Percentiles rank a stretch among this genome's conserved stretches.
Conservation (phyloP, 2,888 invertebrate species). For the Zaprionus obscuricornis region DNA sequence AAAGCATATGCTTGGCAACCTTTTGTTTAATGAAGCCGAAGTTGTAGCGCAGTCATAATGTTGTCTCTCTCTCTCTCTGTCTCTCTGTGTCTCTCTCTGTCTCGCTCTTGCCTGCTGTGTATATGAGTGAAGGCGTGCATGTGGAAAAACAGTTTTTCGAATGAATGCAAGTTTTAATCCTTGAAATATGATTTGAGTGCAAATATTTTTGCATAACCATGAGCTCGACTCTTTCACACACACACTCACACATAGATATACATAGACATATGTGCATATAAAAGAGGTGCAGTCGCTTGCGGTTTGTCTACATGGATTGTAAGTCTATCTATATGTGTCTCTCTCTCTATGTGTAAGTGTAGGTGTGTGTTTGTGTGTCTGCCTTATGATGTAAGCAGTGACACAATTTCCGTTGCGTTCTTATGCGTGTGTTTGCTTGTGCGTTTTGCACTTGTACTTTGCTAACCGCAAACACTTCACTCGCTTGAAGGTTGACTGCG, state of each 20-base stretch:
- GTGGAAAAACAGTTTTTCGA: conserved; percentile 74
- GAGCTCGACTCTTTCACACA: conserved; percentile 57
- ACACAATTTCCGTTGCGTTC: conserved; percentile 57
- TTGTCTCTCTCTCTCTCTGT: neutral
- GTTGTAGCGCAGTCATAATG: conserved; percentile 47
- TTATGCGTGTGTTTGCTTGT: conserved; percentile 35
- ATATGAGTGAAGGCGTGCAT: conserved; percentile 48
- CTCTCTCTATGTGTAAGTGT: conserved; percentile 6
- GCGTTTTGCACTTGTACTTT: conserved; percentile 69
- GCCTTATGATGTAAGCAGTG: conserved; percentile 59
- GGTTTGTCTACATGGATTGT: conserved; percentile 28
- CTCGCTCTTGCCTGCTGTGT: neutral
- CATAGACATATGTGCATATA: neutral
- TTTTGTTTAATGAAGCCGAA: conserved; percentile 76
- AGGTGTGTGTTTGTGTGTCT: conserved; percentile 29
- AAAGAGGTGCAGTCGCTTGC: conserved; percentile 36
- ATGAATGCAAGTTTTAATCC: conserved; percentile 78
- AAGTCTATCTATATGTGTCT: conserved; percentile 1
- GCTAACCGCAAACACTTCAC: conserved; percentile 78
- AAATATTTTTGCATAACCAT: conserved; percentile 79
- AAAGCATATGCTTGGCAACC: conserved; percentile 44
- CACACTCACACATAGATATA: conserved; percentile 5
- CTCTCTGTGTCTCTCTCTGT: neutral
- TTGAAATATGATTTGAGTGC: conserved; percentile 79
- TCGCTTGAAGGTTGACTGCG: conserved; percentile 64